Evolutionary conservation across 2,888 invertebrate species (phyloP).

Genomic region (Drosophila tripunctata): DNA sequence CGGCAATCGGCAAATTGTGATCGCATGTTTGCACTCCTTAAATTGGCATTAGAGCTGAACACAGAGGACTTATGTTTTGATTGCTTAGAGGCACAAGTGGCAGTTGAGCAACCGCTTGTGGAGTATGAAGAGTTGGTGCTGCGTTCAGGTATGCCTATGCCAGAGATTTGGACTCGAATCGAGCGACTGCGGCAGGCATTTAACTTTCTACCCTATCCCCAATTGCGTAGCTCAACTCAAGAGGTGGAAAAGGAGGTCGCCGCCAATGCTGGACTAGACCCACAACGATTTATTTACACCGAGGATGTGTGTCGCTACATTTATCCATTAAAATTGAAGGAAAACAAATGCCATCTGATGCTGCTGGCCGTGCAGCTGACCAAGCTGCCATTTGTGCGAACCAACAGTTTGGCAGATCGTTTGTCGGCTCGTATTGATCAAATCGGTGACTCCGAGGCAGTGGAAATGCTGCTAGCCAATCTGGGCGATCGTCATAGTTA

Average conservation of each 20-base stretch:
- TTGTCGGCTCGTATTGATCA: slow-evolving; percentile 79
- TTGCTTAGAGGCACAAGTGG: slow-evolving; percentile 70
- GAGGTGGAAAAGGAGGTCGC: slow-evolving; percentile 7
- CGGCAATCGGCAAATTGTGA: slow-evolving; percentile 91
- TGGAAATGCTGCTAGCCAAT: slow-evolving; percentile 85
- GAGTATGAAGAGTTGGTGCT: slow-evolving; percentile 88
- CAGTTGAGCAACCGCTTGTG: slow-evolving; percentile 82
- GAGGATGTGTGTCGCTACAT: slow-evolving; percentile 89
- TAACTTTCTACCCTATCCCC: slow-evolving; percentile 88
- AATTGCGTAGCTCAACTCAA: slow-evolving; percentile 9
- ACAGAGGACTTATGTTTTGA: slow-evolving; percentile 85
- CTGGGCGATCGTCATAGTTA: slow-evolving; percentile 54
- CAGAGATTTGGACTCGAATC: slow-evolving; percentile 90
- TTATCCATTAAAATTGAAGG: slow-evolving; percentile 87
- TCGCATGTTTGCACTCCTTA: slow-evolving; percentile 89
- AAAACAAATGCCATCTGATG: slow-evolving; percentile 87
- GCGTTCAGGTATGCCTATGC: slow-evolving; percentile 88
- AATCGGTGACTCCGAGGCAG: slow-evolving; percentile 84
- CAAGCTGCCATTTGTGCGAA: slow-evolving; percentile 87
- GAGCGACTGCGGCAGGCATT: slow-evolving; percentile 90
- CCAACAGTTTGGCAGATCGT: slow-evolving; percentile 84
- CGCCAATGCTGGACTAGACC: slow-evolving; percentile 85
- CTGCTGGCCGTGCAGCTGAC: slow-evolving; percentile 86
- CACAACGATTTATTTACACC: slow-evolving; percentile 88
- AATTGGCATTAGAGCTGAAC: slow-evolving; percentile 89